Conservation (phyloP, 2,797 vertebrate genomes). For the Dicrostonyx torquatus region DNA sequence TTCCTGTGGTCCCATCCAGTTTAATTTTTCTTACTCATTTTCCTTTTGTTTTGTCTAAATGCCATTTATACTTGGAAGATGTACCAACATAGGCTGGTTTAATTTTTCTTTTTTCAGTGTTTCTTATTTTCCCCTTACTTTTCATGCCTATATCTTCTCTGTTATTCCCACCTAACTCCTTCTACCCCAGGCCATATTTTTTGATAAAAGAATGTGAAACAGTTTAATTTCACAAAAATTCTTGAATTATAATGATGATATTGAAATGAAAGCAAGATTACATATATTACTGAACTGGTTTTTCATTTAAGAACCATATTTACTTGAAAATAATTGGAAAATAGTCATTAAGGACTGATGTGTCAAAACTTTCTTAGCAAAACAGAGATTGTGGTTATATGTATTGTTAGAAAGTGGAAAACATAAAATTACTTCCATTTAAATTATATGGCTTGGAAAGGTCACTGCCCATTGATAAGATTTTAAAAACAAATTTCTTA, state of each 20-base stretch:
- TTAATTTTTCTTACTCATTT: background rate
- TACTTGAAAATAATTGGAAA: background rate
- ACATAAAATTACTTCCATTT: background rate
- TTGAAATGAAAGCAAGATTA: background rate
- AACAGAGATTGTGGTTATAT: background rate
- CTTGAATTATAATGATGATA: rapidly evolving
- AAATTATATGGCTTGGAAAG: background rate
- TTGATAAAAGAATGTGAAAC: too few relatives aligned
- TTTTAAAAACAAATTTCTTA: background rate
- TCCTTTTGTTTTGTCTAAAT: background rate
- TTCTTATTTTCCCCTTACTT: background rate
- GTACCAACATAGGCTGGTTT: background rate
- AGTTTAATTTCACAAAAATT: background rate
- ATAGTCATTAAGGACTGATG: background rate
- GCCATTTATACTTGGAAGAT: background rate
- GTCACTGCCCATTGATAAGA: background rate
- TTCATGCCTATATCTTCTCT: background rate
- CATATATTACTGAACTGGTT: background rate
- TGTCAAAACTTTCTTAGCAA: background rate
- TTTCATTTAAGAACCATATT: background rate
- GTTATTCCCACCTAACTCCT: rapidly evolving
- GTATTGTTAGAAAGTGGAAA: background rate
- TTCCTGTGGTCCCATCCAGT: too few relatives aligned
- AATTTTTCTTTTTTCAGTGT: background rate
- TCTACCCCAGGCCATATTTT: rapidly evolving